Conservation (phyloP, 2,113 vertebrate species). For the Miniopterus natalensis region DNA sequence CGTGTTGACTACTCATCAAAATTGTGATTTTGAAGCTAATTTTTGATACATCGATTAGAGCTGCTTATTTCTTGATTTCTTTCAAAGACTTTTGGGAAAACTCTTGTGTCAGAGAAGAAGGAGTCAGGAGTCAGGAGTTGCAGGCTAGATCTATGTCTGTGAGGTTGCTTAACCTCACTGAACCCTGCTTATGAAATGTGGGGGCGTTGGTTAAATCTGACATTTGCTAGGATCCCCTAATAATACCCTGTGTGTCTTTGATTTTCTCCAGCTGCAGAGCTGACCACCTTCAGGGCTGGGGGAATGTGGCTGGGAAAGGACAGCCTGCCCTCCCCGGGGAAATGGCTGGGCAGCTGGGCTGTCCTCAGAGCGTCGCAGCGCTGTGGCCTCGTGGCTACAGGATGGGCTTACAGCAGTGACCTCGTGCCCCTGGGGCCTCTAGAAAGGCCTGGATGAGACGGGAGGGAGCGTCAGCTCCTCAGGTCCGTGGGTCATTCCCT, state of each 20-base stretch:
- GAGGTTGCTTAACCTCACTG: background rate
- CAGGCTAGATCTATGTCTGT: background rate
- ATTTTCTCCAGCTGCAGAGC: background rate
- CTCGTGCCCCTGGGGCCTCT: background rate
- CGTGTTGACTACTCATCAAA: background rate
- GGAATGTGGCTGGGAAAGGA: background rate
- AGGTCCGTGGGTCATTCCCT: background rate
- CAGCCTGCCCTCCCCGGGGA: background rate
- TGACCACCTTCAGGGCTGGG: background rate
- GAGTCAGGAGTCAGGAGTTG: background rate
- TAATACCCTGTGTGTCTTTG: background rate
- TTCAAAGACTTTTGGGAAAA: background rate
- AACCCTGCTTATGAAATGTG: background rate
- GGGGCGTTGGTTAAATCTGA: background rate
- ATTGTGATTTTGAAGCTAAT: background rate
- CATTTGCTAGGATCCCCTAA: background rate
- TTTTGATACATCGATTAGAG: background rate
- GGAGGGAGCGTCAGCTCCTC: background rate
- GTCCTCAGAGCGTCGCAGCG: background rate
- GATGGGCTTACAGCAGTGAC: background rate
- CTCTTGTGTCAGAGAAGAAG: conserved; percentile 7
- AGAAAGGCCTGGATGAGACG: background rate
- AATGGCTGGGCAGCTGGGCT: background rate
- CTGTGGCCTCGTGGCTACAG: accelerated
- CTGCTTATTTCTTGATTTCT: conserved; percentile 13